Evolutionary conservation across 2,113 vertebrate species (phyloP), one percentile per base, ranked within the genome.

Genomic region (Reinhardtius hippoglossoides): DNA sequence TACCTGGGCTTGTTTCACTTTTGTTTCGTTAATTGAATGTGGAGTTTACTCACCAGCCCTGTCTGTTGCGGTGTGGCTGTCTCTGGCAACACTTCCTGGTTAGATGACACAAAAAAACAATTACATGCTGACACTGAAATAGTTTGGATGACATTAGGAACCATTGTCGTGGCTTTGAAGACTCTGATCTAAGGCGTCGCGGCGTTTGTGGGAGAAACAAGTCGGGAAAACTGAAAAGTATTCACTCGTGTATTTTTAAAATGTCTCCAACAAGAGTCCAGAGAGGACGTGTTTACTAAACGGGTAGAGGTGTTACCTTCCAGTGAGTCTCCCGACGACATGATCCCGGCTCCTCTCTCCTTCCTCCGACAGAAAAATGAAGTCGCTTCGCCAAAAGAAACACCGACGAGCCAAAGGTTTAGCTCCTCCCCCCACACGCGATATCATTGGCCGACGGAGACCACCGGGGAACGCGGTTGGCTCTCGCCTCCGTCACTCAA

Each of bases 11-110:
- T 12, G 40, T 23, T 85, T 74, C 13, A 61, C 69, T 80, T 82
- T 64, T 74, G 18, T 1, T 71, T 40, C 2, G 18, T 0, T 18
- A 2, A n/a, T 1, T 9, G 48, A 37, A 9, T 37, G 40, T 42
- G 40, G 10, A 42, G 2, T 42, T 42, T 42, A 73, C 86, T 89
- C 74, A 90, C 86, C 81, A 20, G 57, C 27, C 2, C 48, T 74
- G 63, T 82, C 72, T 9, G 75, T 76, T 18, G 31, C 24, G 18
- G 73, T 65, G 31, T 2, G 27, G 67, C 48, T 85, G 87, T 71
- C 65, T 42, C 31, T 71, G 35, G 84, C 73, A 67, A 80, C 76
- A 23, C 31, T 76, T 62, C 70, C 89, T 90, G 74, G 13, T 18
- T 71, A 78, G 16, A 2, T 16, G 24, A 31, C 24, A 77, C 12